These are phyloP conservation scores for Cryptomyrus ogoouensis DNA, from an alignment of 2,113 vertebrate genomes.

Conservation along the genomic window DNA sequence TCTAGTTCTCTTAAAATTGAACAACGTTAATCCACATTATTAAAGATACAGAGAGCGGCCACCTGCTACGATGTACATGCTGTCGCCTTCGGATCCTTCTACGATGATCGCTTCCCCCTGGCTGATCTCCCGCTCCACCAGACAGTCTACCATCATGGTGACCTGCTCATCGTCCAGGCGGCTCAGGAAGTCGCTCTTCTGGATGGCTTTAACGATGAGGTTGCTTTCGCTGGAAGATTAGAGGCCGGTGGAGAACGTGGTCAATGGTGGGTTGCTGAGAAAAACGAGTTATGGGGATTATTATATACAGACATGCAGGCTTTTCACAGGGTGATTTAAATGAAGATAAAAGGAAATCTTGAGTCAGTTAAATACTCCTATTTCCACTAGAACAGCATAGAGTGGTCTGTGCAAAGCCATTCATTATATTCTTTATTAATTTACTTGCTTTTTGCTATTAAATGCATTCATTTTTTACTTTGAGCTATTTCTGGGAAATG, in stretches of 20 bases:
- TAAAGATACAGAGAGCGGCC: not conserved
- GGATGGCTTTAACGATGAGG: constrained; percentile 61
- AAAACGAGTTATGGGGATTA: not conserved
- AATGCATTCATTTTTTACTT: not conserved
- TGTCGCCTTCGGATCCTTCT: constrained; percentile 64
- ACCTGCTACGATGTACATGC: constrained; percentile 74
- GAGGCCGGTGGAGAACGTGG: not conserved
- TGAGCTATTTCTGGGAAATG: not conserved
- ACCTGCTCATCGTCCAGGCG: constrained; percentile 70
- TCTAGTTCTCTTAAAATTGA: not conserved
- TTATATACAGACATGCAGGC: not conserved
- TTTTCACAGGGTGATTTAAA: not conserved
- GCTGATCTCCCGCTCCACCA: constrained; percentile 32
- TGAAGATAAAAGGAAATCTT: not conserved
- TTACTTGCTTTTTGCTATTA: not conserved
- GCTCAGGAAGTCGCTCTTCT: constrained; percentile 64
- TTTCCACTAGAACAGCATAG: not conserved
- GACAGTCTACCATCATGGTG: constrained; percentile 62
- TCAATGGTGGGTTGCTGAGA: not conserved
- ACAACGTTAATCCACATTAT: not conserved
- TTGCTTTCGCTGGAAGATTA: constrained; percentile 52
- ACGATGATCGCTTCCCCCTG: constrained; percentile 52
- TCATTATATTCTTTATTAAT: not conserved
- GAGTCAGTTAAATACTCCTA: not conserved
- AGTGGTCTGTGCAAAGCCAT: not conserved